Evolutionary conservation across 2,797 vertebrate species (phyloP).

Genomic region (Scolopax rusticola): DNA sequence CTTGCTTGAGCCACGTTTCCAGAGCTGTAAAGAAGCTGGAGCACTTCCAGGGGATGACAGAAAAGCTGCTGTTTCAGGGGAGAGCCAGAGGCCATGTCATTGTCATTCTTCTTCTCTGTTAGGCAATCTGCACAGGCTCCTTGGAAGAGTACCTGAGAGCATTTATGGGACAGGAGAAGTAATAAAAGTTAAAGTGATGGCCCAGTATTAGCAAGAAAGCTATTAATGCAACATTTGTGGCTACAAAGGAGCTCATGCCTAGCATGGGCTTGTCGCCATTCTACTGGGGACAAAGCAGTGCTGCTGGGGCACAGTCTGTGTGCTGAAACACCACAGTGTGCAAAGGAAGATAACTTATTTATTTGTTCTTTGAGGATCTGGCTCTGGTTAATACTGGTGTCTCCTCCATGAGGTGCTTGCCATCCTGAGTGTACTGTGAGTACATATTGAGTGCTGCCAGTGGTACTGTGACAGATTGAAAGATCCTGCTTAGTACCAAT

Average conservation of each 20-base stretch:
- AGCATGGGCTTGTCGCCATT: neutral
- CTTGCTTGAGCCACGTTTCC: conserved; percentile 57
- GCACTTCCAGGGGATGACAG: conserved; percentile 62
- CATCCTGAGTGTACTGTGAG: neutral
- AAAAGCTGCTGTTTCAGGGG: conserved; percentile 61
- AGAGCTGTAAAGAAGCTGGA: conserved; percentile 59
- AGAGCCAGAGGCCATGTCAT: conserved; percentile 59
- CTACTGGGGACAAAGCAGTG: neutral
- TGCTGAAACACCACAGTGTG: neutral
- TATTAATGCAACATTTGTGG: neutral
- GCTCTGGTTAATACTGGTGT: neutral
- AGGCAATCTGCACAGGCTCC: conserved; percentile 22
- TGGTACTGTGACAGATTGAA: conserved; percentile 43
- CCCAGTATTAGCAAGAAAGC: neutral
- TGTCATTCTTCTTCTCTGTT: conserved; percentile 39
- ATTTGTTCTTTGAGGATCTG: neutral
- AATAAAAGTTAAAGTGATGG: conserved; percentile 30
- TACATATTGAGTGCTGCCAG: neutral
- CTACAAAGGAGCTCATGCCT: neutral
- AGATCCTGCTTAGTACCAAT: neutral
- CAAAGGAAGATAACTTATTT: neutral
- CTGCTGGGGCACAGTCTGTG: neutral
- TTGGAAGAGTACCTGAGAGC: conserved; percentile 38
- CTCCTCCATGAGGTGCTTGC: conserved; percentile 8
- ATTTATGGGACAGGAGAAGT: conserved; percentile 28